phyloP scores from a whole-genome alignment of 1,140 invertebrate species.

The Bombus waltoni region DNA sequence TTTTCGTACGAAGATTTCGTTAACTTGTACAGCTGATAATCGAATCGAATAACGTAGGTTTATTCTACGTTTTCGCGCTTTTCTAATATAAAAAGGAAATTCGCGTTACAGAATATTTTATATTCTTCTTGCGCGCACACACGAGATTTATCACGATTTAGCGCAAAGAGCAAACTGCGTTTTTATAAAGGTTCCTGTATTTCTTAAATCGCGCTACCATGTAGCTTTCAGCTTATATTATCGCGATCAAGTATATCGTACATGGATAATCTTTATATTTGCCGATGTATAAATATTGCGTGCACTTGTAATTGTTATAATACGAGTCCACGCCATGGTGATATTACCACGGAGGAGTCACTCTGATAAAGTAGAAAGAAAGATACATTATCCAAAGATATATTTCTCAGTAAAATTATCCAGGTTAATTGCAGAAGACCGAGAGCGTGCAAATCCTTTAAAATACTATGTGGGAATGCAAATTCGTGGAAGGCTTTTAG shows the following conservation, averaged over 20 bases:
- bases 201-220: neutral
- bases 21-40: too few relatives aligned
- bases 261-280: too few relatives aligned
- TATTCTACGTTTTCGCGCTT: too few relatives aligned
- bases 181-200: neutral
- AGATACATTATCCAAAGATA: neutral
- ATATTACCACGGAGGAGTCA: neutral
- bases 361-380: neutral
- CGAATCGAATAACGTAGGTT: too few relatives aligned
- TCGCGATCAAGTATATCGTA: neutral
- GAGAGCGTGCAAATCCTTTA: neutral
- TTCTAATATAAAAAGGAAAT: neutral
- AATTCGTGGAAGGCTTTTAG: neutral
- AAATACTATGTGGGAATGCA: neutral
- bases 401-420: constrained; percentile 1
- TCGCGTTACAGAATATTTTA: neutral
- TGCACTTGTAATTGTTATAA: neutral
- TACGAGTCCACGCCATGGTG: neutral
- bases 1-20: too few relatives aligned
- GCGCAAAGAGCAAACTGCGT: too few relatives aligned
- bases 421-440: neutral
- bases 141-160: too few relatives aligned
- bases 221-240: neutral
- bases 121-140: too few relatives aligned
- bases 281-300: too few relatives aligned